Conservation (phyloP, 2,113 vertebrate genomes). For the Stercorarius parasiticus region DNA sequence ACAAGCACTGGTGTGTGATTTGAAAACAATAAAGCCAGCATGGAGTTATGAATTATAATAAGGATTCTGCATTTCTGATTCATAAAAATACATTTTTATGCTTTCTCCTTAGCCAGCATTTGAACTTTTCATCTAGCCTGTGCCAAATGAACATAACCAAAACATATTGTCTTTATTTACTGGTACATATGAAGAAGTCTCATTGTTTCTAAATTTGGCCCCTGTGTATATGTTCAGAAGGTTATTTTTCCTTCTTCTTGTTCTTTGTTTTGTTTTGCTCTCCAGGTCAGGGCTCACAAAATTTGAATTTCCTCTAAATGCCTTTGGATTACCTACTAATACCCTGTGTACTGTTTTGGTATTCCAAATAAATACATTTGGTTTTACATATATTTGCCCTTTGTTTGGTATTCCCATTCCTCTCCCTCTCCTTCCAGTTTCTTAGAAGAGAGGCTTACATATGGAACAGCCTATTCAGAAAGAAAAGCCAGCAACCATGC, state of each 20-base stretch:
- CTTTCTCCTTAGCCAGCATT: background rate
- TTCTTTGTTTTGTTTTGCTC: background rate
- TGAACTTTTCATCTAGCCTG: constrained; percentile 1
- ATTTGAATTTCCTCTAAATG: background rate
- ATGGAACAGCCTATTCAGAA: background rate
- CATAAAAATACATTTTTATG: background rate
- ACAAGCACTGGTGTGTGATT: background rate
- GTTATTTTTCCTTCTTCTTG: background rate
- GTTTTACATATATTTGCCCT: background rate
- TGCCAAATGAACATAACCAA: background rate
- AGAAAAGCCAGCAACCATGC: background rate
- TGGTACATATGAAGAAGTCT: background rate
- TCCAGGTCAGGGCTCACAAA: background rate
- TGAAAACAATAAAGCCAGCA: constrained; percentile 31
- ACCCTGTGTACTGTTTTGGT: background rate
- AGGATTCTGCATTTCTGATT: constrained; percentile 23
- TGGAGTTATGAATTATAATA: constrained; percentile 30
- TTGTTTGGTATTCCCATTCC: background rate
- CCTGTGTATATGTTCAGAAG: background rate
- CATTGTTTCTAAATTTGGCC: background rate
- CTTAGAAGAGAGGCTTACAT: background rate
- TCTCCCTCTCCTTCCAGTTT: background rate
- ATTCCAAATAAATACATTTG: background rate
- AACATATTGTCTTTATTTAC: background rate
- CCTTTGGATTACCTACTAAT: background rate